Evolutionary conservation across 2,888 invertebrate genomes (phyloP).

Genomic region (Rhodophaea formosa): DNA sequence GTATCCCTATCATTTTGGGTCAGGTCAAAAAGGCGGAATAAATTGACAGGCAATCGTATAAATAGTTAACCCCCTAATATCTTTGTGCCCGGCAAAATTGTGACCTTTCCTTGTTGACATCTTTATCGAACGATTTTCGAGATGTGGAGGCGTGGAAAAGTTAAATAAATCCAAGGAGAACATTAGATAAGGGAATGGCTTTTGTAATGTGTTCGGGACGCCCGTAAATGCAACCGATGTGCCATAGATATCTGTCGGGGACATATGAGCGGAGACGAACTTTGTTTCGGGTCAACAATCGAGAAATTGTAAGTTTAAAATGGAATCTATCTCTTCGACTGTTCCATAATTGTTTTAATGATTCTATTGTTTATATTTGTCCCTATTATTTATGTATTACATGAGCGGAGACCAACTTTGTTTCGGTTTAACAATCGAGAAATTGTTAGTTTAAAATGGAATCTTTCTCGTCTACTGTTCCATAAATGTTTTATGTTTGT

Average conservation of each 20-base stretch:
- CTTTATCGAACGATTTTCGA: slow-evolving; percentile 73
- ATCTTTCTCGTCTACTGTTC: not conserved
- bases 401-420: slow-evolving; percentile 52
- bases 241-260: slow-evolving; percentile 66
- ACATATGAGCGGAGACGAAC: slow-evolving; percentile 53
- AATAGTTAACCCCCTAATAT: slow-evolving; percentile 2
- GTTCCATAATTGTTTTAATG: too few relatives aligned
- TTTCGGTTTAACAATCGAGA: slow-evolving; percentile 32
- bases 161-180: slow-evolving; percentile 77
- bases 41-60: slow-evolving; percentile 25
- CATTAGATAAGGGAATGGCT: slow-evolving; percentile 80
- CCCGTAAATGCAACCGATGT: slow-evolving; percentile 77
- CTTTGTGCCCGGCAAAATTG: slow-evolving; percentile 34
- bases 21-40: slow-evolving; percentile 2
- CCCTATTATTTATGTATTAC: too few relatives aligned
- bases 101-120: slow-evolving; percentile 75
- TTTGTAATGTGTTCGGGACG: slow-evolving; percentile 79
- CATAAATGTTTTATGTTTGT: too few relatives aligned
- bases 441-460: not conserved
- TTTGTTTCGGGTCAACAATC: slow-evolving; percentile 41
- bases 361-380: too few relatives aligned
- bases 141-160: slow-evolving; percentile 76
- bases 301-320: not conserved
- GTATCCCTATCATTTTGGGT: slow-evolving; percentile 1
- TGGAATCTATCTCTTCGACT: not conserved